phyloP scores from a whole-genome alignment of 2,113 vertebrate species.

The Sterna hirundo region DNA sequence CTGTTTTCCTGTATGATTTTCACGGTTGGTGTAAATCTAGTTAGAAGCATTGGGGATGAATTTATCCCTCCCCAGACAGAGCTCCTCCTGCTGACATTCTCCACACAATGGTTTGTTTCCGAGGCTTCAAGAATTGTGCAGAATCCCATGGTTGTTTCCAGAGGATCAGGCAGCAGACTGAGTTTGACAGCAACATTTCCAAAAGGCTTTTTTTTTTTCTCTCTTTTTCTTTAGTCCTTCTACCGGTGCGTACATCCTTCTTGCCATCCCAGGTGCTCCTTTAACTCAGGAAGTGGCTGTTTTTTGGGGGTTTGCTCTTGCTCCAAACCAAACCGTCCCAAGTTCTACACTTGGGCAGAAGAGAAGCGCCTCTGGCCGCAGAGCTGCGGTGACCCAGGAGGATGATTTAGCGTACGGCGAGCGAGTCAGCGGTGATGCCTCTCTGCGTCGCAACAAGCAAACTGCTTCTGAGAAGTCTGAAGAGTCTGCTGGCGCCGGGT shows the following conservation, averaged over 20 bases:
- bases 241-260: background rate
- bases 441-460: background rate
- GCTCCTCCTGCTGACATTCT: background rate
- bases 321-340: background rate
- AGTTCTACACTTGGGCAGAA: background rate
- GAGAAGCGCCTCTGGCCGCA: background rate
- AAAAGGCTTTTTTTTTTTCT: background rate
- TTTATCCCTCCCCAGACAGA: background rate
- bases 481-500: rapidly evolving
- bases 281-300: background rate
- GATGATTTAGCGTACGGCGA: background rate
- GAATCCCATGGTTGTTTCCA: background rate
- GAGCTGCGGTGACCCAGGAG: background rate
- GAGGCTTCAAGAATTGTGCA: background rate
- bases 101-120: background rate
- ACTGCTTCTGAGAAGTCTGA: background rate
- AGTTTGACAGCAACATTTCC: background rate
- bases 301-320: background rate
- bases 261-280: background rate
- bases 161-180: background rate
- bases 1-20: background rate
- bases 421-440: background rate
- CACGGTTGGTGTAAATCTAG: background rate
- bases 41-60: background rate
- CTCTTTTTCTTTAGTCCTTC: background rate